Conservation (phyloP, 2,888 invertebrate genomes). For the Parascotia fuliginaria region DNA sequence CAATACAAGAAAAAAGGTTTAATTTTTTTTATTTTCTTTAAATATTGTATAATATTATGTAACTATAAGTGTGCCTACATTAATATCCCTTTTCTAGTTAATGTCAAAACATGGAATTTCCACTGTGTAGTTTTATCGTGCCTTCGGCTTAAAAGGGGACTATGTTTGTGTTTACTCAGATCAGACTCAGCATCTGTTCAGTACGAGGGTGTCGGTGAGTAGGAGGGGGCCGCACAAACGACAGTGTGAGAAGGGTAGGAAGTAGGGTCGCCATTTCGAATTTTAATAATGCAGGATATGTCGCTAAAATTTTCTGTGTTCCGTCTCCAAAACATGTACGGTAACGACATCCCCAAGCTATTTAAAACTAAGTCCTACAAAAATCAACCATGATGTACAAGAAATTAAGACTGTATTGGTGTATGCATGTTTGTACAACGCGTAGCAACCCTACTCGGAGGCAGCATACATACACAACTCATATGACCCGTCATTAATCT, state of each 20-base stretch:
- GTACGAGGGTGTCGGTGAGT: conserved; percentile 45
- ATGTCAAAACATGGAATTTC: conserved; percentile 31
- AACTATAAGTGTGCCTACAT: too few relatives aligned
- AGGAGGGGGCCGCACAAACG: conserved; percentile 30
- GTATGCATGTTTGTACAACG: not conserved
- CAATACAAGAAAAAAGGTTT: too few relatives aligned
- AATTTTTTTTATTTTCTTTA: too few relatives aligned
- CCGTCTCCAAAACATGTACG: not conserved
- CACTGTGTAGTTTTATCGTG: conserved; percentile 43
- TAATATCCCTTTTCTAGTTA: too few relatives aligned
- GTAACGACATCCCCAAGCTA: not conserved
- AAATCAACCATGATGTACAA: not conserved
- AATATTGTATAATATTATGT: too few relatives aligned
- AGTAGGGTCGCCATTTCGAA: conserved; percentile 6
- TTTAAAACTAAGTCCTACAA: not conserved
- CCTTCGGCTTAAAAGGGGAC: conserved; percentile 48
- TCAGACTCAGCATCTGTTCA: conserved; percentile 61
- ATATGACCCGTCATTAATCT: conserved; percentile 56
- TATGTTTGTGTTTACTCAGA: conserved; percentile 63
- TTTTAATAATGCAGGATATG: not conserved
- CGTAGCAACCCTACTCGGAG: conserved; percentile 12
- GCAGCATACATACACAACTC: conserved; percentile 49
- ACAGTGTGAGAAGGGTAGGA: conserved; percentile 16
- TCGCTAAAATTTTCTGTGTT: conserved; percentile 7
- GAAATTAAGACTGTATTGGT: not conserved